Evolutionary conservation across 1,140 invertebrate species (phyloP), one percentile per base, ranked within the genome.

Genomic region (Lycorma delicatula): DNA sequence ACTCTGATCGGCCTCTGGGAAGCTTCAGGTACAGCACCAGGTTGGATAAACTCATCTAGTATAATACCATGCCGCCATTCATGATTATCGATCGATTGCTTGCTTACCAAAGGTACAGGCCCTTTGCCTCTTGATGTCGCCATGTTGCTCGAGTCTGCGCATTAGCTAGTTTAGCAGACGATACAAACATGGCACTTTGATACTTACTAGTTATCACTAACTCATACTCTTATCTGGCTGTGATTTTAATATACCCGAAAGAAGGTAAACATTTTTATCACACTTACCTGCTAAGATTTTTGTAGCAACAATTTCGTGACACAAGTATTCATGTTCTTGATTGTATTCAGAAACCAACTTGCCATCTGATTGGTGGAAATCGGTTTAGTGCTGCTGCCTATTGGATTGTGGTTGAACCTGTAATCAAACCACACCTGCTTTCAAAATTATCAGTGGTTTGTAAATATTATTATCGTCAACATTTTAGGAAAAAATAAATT

Each of bases 101-200:
- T 59, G 47, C 62, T 59, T 62, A 60, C 47, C 54, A 53, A 59
- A 58, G 57, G 59, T 56, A 59, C 50, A 29, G 54, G 47, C 56
- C 59, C 52, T 56, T 57, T 57, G 34, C 28, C 25, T 29, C 18
- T 13, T 51, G 25, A 25, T 28, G 58, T 52, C 60, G 63, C 63
- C 60, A 60, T 62, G 48, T 47, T 77, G 68, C 68, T 67, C 67
- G 75, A 75, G 77, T 67, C 76, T 78, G 76, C 77, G 77, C 76
- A 67, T 71, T 68, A 74, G 68, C 70, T 67, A 60, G 63, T 64
- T 67, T 66, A 72, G 70, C 72, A 75, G 73, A 75, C 72, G 71
- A 75, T 74, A 67, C 66, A 65, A 64, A 73, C 62, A 44, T 44
- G 41, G 41, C 41, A 68, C 65, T 52, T 54, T 27, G n/a, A n/a